Evolutionary conservation across 2,113 vertebrate genomes (phyloP).

Genomic region (Polyodon spathula): DNA sequence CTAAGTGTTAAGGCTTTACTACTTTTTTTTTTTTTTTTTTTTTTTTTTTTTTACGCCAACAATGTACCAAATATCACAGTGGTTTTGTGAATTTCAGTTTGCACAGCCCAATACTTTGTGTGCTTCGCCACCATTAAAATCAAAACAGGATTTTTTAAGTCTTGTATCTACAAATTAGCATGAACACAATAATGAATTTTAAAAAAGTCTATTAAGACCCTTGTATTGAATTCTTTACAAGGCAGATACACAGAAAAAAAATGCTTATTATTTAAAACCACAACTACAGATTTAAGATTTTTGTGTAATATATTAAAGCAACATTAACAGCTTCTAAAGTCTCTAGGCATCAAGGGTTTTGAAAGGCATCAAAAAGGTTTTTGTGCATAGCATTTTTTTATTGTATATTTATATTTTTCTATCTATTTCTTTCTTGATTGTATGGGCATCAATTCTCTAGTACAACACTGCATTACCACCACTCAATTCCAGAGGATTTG

Average conservation of each 20-base stretch:
- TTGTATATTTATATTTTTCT: too few relatives aligned
- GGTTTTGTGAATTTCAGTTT: conserved; percentile 56
- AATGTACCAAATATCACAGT: conserved; percentile 33
- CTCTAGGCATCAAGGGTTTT: conserved; percentile 88
- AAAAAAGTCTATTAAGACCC: conserved; percentile 58
- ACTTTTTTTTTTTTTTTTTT: too few relatives aligned
- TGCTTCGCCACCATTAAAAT: conserved; percentile 61
- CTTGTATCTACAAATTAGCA: conserved; percentile 39
- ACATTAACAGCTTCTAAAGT: conserved; percentile 58
- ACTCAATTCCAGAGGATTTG: conserved; percentile 39
- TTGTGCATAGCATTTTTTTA: conserved; percentile 85
- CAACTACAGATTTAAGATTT: conserved; percentile 43
- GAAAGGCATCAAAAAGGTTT: conserved; percentile 83
- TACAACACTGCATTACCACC: conserved; percentile 44
- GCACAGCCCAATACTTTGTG: conserved; percentile 74
- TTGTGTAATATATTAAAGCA: conserved; percentile 45
- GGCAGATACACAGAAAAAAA: conserved; percentile 57
- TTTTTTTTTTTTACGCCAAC: conserved; percentile 40
- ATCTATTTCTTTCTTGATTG: conserved; percentile 45
- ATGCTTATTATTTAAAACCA: conserved; percentile 51
- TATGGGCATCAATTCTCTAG: conserved; percentile 53
- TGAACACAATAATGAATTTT: conserved; percentile 24
- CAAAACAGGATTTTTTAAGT: conserved; percentile 51
- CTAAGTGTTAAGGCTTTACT: too few relatives aligned
- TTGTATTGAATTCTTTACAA: conserved; percentile 67